Evolutionary conservation across 2,797 vertebrate species (phyloP).

Genomic region (Pangasius sanitwongsei): DNA sequence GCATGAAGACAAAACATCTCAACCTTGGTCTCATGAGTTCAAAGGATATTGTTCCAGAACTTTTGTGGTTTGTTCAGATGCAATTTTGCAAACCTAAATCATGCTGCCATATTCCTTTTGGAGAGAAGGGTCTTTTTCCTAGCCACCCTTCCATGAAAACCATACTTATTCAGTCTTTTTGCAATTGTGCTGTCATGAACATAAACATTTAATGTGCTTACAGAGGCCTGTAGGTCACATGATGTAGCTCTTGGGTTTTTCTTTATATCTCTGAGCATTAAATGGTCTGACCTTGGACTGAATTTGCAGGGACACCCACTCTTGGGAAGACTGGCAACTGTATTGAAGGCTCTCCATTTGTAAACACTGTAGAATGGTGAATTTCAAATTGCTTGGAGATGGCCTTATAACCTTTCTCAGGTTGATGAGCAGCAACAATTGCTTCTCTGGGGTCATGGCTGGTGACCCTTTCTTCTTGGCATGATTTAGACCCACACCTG

Average conservation of each 20-base stretch:
- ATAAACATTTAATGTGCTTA: not conserved
- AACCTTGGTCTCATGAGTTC: not conserved
- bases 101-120: not conserved
- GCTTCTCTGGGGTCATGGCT: too few species aligned
- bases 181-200: not conserved
- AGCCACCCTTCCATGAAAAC: not conserved
- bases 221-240: not conserved
- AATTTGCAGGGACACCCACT: not conserved
- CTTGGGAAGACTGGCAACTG: not conserved
- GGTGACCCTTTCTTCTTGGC: too few species aligned
- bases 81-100: not conserved
- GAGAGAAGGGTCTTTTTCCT: not conserved
- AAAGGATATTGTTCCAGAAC: not conserved
- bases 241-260: too few species aligned
- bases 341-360: not conserved
- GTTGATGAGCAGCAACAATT: too few species aligned
- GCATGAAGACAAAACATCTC: not conserved
- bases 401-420: not conserved
- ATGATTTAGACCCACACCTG: too few species aligned
- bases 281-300: not conserved
- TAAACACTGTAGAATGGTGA: not conserved
- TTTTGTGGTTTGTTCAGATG: not conserved
- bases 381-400: not conserved
- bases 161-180: not conserved
- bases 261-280: not conserved